Evolutionary conservation across 1,140 invertebrate genomes (phyloP), one percentile per base, ranked within the genome.

Genomic region (Ladona fulva): DNA sequence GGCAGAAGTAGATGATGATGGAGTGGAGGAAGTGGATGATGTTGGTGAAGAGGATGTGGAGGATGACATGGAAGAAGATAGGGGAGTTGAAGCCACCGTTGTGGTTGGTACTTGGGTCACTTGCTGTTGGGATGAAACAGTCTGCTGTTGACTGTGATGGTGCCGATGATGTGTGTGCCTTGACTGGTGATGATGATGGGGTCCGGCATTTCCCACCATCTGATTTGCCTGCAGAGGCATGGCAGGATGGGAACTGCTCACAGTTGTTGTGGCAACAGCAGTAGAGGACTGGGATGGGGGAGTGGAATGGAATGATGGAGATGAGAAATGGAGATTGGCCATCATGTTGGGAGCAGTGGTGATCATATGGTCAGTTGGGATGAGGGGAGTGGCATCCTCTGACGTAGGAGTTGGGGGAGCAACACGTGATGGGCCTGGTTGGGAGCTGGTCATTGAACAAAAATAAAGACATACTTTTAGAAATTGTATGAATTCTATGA

Each of bases 381-480:
- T 82, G n/a, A 85, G 81, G 1, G 86, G 85, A 3, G 86, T 85
- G 7, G 85, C 78, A 37, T 79, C 80, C 75, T 90, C 89, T 24
- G 88, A 86, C 24, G 89, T 89, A 19, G 89, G 90, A 10, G 90
- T 90, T 29, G 89, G 89, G 73, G 90, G 90, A 66, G 89, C 89
- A 22, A 90, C 84, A 80, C 89, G 85, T 8, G 89, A 90, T 42
- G 89, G 89, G 8, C 89, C 89, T 52, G 89, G 89, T 81, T 90
- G 88, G 76, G 86, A 86, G 80, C 89, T 90, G 78, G 77, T 74
- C 22, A 78, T 75, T 24, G 52, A 25, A 42, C 76, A 37, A 77
- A 25, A 77, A 25, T 1, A 37, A 8, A 37, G 8, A 5, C 8
- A 37, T 74, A 37, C 79, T 81, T 83, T 81, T 14, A 0, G 75